Conservation (phyloP, 1,140 invertebrate species). For the Hestina assimilis region DNA sequence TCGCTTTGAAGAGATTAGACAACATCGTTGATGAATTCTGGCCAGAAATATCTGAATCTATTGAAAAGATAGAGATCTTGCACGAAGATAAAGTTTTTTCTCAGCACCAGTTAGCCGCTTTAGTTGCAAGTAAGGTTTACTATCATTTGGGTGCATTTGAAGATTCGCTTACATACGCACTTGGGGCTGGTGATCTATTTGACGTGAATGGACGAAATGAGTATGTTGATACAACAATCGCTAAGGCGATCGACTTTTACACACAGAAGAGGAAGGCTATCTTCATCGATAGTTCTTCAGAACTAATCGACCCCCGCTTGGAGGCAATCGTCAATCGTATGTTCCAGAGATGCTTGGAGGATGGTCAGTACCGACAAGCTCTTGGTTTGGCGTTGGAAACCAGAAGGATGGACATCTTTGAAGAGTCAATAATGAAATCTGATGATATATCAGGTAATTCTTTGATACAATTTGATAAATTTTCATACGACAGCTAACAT, state of each 20-base stretch:
- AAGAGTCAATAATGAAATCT: conserved; percentile 92
- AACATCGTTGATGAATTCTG: conserved; percentile 98
- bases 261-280: conserved; percentile 89
- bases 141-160: conserved; percentile 98
- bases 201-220: conserved; percentile 95
- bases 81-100: conserved; percentile 95
- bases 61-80: conserved; percentile 98
- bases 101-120: conserved; percentile 94
- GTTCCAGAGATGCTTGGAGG: conserved; percentile 96
- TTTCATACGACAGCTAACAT: too few relatives aligned
- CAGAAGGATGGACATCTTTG: conserved; percentile 95
- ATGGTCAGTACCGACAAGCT: conserved; percentile 95
- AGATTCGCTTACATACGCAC: conserved; percentile 95
- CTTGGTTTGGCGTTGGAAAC: conserved; percentile 97
- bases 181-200: conserved; percentile 95
- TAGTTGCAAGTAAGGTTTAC: conserved; percentile 99
- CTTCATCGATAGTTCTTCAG: conserved; percentile 79
- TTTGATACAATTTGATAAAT: neutral
- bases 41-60: conserved; percentile 98
- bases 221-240: conserved; percentile 98
- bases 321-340: conserved; percentile 97
- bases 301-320: conserved; percentile 90
- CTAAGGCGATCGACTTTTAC: conserved; percentile 97
- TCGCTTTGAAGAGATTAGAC: conserved; percentile 94
- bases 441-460: conserved; percentile 87